Evolutionary conservation across 2,888 invertebrate genomes (phyloP), one percentile per base, ranked within the genome.

Genomic region (Acheta domesticus): DNA sequence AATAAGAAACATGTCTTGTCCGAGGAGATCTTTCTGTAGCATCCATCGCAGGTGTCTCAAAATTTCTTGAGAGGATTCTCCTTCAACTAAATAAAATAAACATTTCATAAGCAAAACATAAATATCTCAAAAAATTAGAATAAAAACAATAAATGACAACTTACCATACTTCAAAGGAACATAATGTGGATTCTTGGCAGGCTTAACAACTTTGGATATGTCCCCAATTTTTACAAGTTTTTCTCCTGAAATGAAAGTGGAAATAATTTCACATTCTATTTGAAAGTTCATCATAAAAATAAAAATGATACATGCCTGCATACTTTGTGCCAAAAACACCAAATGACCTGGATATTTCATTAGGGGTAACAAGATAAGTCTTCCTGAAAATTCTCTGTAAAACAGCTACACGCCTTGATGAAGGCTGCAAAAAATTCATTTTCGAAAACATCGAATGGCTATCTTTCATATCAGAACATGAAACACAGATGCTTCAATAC

Each of bases 1-100:
- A 81, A 98, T 91, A 62, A 99, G 88, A 86, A 98, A 99, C 88
- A 98, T 95, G 85, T 99, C 99, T 87, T 99, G 99, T 0, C 95
- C 94, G 5, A 99, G 88, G 48, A 92, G 86, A 87, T 98, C 97
- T 86, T 98, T 98, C 86, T 98, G 97, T 88, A 98, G 91, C 92
- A 98, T 96, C 98, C 98, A 98, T 90, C 94, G 90, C 83, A 98
- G 87, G 86, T 97, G 95, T 81, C 92, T 91, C 11, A 96, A 87
- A 0, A 91, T 91, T 81, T 92, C 93, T 87, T 96, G 96, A 21
- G 91, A 90, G 79, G 92, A 85, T 78, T 90, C 87, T 80, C 90
- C 89, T 20, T 89, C 86, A 83, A 92, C 92, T 86, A 88, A 84
- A 85, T 84, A 49, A 76, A 19, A 14, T 36, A 49, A 49, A n/a